Base-by-base conservation (phyloP, 2,113 vertebrate species). In the Bufo gargarizans region DNA sequence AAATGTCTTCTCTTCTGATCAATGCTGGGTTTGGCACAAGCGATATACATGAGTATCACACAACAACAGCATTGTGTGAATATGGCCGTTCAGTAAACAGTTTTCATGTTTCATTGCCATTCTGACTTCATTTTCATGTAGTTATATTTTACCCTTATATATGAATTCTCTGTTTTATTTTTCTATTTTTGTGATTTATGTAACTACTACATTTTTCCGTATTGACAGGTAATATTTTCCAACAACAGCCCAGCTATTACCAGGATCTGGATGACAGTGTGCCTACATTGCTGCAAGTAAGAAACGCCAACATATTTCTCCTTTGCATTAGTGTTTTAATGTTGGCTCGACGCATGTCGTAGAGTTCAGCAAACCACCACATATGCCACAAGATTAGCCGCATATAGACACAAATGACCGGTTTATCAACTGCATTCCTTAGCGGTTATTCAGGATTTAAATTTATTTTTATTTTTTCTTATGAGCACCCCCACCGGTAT, bases 191-290 rank as follows among this genome's bases (percentile, higher is more conserved):
- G 33, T 45, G 43, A 2, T 17, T 45, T 61, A 0, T 47, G 7
- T 69, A 12, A 55, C 9, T 22, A 20, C 16, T 49, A 45, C 17
- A 69, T n/a, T 6, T 61, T 45, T 85, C 1, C 14, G n/a, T 19
- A 81, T 91, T 89, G 91, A 8, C 90, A 99, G 98, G 95, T 89
- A 99, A 99, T 92, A 96, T 99, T 92, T 99, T 99, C 89, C 95
- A 90, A 58, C 97, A 99, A 90, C 98, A 99, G 89, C 97, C 97
- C 1, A 96, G 94, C 89, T 99, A 99, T 92, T 99, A 97, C 87
- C 90, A 81, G 56, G 98, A 99, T 92, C 93, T 99, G 77, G 94
- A 97, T 2, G 96, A 97, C 92, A 96, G 95, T 0, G 91, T 99
- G 65, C 96, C 97, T 86, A 98, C 97, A 19, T 93, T 99, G 87